phyloP scores from a whole-genome alignment of 2,797 vertebrate species.

The Lepidocolaptes lacrymiger region DNA sequence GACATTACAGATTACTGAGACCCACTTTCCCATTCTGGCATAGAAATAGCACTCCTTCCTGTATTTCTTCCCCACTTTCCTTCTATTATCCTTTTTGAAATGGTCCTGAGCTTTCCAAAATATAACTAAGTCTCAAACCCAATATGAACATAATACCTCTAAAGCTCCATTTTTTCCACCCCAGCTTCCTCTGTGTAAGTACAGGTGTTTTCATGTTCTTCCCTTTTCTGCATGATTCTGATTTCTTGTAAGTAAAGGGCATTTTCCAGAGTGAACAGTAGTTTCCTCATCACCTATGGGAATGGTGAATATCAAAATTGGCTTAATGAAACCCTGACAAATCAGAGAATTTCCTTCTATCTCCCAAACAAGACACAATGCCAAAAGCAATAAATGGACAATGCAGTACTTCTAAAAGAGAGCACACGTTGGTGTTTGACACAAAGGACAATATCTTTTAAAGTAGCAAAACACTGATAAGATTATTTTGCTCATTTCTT shows the following conservation, averaged over 20 bases:
- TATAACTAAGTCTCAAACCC: neutral
- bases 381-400: slow-evolving; percentile 67
- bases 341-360: slow-evolving; percentile 5
- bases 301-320: neutral
- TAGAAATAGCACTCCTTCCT: neutral
- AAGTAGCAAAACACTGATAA: slow-evolving; percentile 75
- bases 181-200: neutral
- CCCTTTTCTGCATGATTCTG: neutral
- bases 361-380: neutral
- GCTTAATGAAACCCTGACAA: neutral
- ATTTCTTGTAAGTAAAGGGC: slow-evolving; percentile 14
- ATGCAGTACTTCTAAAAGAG: slow-evolving; percentile 53
- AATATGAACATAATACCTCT: neutral
- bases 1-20: neutral
- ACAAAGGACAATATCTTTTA: slow-evolving; percentile 53
- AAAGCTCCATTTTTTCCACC: neutral
- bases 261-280: slow-evolving; percentile 2
- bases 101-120: neutral
- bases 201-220: neutral
- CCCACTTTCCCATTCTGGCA: neutral
- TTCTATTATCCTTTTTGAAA: neutral
- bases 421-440: slow-evolving; percentile 42
- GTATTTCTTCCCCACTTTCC: neutral
- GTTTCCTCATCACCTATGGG: slow-evolving; percentile 12
- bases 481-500: slow-evolving; percentile 69